Conservation (phyloP, 2,113 vertebrate species). For the Gadus chalcogrammus region DNA sequence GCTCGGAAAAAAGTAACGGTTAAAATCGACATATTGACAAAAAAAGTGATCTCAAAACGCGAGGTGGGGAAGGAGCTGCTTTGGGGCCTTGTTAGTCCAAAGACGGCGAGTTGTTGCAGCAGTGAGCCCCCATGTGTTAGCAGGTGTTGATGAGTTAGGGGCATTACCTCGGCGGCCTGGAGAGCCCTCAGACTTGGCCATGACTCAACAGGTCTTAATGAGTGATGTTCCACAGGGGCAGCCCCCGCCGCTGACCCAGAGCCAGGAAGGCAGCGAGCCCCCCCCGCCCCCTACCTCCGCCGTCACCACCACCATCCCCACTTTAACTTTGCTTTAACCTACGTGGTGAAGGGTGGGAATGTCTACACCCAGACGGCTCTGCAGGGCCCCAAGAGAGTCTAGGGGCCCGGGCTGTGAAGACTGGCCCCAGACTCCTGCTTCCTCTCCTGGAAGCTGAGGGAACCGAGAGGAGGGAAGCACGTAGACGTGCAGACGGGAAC, state of each 20-base stretch:
- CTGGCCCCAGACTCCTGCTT: neutral
- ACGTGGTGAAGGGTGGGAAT: neutral
- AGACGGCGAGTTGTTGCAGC: slow-evolving; percentile 3
- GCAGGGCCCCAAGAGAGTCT: slow-evolving; percentile 18
- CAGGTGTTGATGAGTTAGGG: slow-evolving; percentile 61
- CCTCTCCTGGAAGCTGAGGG: slow-evolving; percentile 14
- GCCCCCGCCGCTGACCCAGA: slow-evolving; percentile 25
- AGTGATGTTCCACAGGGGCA: slow-evolving; percentile 49
- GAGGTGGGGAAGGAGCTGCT: slow-evolving; percentile 21
- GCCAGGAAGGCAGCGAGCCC: slow-evolving; percentile 1
- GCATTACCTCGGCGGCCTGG: slow-evolving; percentile 28
- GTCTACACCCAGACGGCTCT: neutral
- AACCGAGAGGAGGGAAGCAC: slow-evolving; percentile 23
- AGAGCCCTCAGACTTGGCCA: slow-evolving; percentile 41
- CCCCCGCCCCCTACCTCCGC: too few relatives aligned
- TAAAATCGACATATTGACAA: neutral
- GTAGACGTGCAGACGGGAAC: slow-evolving; percentile 50
- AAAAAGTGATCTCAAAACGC: slow-evolving; percentile 5
- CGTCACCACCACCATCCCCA: too few relatives aligned
- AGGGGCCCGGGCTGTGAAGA: neutral
- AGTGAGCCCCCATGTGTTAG: slow-evolving; percentile 38
- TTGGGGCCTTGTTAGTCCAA: slow-evolving; percentile 41
- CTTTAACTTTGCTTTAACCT: neutral
- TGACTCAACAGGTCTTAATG: slow-evolving; percentile 37
- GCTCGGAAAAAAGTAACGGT: neutral